These are phyloP conservation scores for Bergia sp. DNA, from an alignment of 92 coral and sea anemone species.

Conservation along the genomic window DNA sequence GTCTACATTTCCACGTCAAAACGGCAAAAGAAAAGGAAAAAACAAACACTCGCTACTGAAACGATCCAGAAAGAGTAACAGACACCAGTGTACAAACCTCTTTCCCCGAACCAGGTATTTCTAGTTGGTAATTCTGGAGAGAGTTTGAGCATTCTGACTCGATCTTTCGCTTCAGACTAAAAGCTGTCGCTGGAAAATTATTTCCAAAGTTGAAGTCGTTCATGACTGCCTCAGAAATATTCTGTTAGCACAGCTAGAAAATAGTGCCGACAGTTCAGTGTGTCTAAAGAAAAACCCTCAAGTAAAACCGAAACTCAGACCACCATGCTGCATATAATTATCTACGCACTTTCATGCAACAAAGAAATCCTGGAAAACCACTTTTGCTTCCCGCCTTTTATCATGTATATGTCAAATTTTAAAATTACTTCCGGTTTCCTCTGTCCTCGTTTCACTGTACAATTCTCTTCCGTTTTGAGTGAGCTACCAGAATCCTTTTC, in stretches of 20 bases:
- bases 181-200: constrained; percentile 25
- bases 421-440: constrained; percentile 10
- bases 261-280: neutral
- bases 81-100: constrained; percentile 8
- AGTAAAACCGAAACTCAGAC: constrained; percentile 4
- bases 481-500: no score
- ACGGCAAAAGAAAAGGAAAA: neutral
- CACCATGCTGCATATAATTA: constrained; percentile 24
- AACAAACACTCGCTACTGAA: neutral
- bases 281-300: neutral
- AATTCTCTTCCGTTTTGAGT: neutral
- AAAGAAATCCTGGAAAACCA: constrained; percentile 20
- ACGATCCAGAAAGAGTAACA: neutral
- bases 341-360: neutral
- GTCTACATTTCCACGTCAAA: neutral
- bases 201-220: constrained; percentile 9
- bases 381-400: constrained; percentile 47
- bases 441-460: constrained; percentile 23
- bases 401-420: neutral
- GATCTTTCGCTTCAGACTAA: constrained; percentile 34
- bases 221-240: neutral
- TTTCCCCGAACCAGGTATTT: neutral
- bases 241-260: neutral
- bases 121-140: constrained; percentile 9
- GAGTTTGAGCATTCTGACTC: constrained; percentile 14